Evolutionary conservation across 2,888 invertebrate genomes (phyloP).

Genomic region (Pachydiplax longipennis): DNA sequence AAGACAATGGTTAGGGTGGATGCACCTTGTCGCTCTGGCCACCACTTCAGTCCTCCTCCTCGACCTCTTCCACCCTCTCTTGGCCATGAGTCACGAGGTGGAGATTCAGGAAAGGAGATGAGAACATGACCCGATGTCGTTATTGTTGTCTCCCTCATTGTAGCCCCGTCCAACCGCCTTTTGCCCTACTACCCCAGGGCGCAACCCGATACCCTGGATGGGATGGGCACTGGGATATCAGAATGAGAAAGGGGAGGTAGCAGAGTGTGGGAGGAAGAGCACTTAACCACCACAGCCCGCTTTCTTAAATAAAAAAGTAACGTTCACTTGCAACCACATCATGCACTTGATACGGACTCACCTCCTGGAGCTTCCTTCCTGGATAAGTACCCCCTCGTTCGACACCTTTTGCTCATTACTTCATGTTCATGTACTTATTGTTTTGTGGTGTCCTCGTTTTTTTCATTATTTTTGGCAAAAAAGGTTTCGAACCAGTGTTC

Average conservation of each 20-base stretch:
- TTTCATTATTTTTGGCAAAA: background rate
- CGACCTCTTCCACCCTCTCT: background rate
- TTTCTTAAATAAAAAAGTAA: background rate
- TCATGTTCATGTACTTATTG: background rate
- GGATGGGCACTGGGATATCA: background rate
- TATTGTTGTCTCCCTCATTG: conserved; percentile 26
- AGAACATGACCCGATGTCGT: conserved; percentile 21
- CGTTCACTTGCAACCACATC: background rate
- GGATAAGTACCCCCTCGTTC: background rate
- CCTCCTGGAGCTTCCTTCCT: background rate
- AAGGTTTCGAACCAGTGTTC: no score
- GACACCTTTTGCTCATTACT: background rate
- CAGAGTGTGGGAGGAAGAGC: background rate
- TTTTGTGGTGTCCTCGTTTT: background rate
- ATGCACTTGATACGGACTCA: background rate
- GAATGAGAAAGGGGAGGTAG: background rate
- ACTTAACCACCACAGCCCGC: background rate
- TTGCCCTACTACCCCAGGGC: conserved; percentile 10
- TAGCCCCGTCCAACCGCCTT: conserved; percentile 7
- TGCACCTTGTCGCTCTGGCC: background rate
- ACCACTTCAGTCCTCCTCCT: background rate
- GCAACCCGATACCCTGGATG: background rate
- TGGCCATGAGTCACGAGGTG: background rate
- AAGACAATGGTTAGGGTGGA: conserved; percentile 12
- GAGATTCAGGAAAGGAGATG: background rate